These are phyloP conservation scores for Numenius arquata DNA, from an alignment of 2,113 vertebrate species.

Conservation along the genomic window DNA sequence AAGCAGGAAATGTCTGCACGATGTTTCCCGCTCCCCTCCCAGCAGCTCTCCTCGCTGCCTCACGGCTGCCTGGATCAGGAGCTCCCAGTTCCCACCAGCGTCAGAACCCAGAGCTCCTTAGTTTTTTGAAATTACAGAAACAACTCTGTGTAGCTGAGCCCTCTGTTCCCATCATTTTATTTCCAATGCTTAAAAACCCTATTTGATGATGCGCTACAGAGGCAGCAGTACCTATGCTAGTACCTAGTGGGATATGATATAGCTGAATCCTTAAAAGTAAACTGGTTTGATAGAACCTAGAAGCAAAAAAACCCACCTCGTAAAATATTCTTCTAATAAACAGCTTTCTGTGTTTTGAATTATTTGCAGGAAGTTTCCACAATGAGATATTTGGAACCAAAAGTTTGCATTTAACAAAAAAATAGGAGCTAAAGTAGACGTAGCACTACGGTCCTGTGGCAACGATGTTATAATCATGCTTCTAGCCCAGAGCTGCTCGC, in stretches of 20 bases:
- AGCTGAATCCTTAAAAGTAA: not conserved
- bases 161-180: not conserved
- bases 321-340: not conserved
- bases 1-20: not conserved
- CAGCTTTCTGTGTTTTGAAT: not conserved
- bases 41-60: not conserved
- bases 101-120: not conserved
- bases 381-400: not conserved
- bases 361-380: not conserved
- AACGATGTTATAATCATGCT: fast-evolving
- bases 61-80: not conserved
- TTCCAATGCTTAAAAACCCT: not conserved
- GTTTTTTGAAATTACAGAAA: not conserved
- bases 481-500: not conserved
- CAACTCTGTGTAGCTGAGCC: not conserved
- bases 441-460: not conserved
- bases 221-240: not conserved
- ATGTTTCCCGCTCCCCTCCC: not conserved
- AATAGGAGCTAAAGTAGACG: not conserved
- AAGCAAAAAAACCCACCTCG: not conserved
- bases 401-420: not conserved
- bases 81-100: not conserved
- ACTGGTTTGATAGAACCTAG: not conserved
- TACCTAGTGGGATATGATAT: not conserved
- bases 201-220: not conserved